Evolutionary conservation across 2,797 vertebrate genomes (phyloP).

Genomic region (Mergus octosetaceus): DNA sequence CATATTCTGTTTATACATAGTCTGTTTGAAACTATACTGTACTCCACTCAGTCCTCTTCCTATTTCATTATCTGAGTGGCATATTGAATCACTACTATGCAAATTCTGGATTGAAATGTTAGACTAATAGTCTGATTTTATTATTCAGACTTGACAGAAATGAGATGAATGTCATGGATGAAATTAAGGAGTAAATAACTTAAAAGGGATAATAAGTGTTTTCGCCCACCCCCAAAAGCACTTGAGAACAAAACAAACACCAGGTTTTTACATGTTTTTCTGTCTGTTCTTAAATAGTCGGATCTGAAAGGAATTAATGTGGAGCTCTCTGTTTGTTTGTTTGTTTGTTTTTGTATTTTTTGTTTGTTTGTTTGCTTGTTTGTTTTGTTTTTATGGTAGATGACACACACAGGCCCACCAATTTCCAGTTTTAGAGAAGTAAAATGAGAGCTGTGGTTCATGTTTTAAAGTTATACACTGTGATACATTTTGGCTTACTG

Average conservation of each 20-base stretch:
- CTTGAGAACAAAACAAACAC: background rate
- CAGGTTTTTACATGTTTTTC: background rate
- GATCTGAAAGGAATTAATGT: background rate
- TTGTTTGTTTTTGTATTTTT: too few relatives aligned
- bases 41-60: background rate
- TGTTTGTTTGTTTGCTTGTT: background rate
- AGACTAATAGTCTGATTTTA: constrained; percentile 26
- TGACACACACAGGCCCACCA: background rate
- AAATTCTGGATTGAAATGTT: constrained; percentile 36
- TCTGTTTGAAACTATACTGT: background rate
- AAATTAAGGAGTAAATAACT: constrained; percentile 50
- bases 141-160: constrained; percentile 39
- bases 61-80: background rate
- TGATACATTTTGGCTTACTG: background rate
- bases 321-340: background rate
- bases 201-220: constrained; percentile 22
- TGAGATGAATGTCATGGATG: constrained; percentile 4
- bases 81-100: background rate
- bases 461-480: background rate
- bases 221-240: background rate
- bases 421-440: background rate
- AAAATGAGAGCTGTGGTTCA: background rate
- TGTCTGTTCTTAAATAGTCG: background rate
- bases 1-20: too few relatives aligned
- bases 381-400: background rate